Evolutionary conservation across 2,797 vertebrate genomes (phyloP).

Genomic region (Lithobates sylvaticus): DNA sequence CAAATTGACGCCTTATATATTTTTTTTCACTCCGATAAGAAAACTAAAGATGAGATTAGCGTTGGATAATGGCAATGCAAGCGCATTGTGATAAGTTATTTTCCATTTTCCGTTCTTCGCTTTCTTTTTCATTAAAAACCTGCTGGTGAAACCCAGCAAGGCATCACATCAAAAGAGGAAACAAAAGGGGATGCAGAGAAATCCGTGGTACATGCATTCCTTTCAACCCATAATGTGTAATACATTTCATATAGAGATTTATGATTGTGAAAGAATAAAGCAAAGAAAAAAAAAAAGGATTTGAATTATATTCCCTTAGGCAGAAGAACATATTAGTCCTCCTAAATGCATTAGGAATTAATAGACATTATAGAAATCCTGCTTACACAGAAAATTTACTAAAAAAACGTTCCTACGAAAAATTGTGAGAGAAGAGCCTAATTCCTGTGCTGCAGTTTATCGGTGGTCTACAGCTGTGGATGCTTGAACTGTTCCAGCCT

Average conservation of each 20-base stretch:
- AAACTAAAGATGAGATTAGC: constrained; percentile 55
- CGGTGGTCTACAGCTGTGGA: too few species aligned
- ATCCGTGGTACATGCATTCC: constrained; percentile 38
- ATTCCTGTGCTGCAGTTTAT: too few species aligned
- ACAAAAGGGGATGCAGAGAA: constrained; percentile 27
- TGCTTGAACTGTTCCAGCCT: too few species aligned
- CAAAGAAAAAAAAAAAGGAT: constrained; percentile 22
- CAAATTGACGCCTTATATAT: constrained; percentile 37
- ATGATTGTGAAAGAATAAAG: constrained; percentile 49
- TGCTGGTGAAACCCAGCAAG: constrained; percentile 55
- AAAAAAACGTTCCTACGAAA: background rate
- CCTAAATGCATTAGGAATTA: constrained; percentile 53
- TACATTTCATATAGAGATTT: constrained; percentile 61
- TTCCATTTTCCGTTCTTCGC: constrained; percentile 34
- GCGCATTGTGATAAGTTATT: constrained; percentile 61
- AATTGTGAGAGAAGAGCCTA: too few species aligned
- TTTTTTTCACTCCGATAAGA: constrained; percentile 35
- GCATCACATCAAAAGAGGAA: constrained; percentile 47
- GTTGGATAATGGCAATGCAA: constrained; percentile 59
- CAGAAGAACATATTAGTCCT: constrained; percentile 49
- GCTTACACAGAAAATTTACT: constrained; percentile 58
- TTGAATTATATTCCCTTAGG: constrained; percentile 57
- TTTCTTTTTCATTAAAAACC: constrained; percentile 62
- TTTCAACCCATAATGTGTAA: constrained; percentile 58
- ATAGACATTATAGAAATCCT: constrained; percentile 54